These are phyloP conservation scores for Physocephala rufipes DNA, from an alignment of 2,888 invertebrate genomes.

Conservation along the genomic window DNA sequence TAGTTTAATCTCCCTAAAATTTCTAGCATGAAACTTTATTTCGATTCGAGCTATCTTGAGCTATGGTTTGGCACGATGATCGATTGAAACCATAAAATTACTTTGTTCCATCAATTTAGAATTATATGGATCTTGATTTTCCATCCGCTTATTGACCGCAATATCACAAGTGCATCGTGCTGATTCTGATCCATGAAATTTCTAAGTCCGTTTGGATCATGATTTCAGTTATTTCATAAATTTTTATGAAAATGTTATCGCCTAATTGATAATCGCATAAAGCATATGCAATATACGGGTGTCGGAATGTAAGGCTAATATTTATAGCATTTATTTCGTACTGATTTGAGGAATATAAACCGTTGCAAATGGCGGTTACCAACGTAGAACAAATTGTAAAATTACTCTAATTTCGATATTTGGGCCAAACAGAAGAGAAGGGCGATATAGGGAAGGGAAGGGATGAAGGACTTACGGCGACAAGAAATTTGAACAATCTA, in stretches of 20 bases:
- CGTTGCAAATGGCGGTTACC: no score
- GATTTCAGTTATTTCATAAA: neutral
- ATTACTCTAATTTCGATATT: no score
- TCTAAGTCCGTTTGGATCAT: neutral
- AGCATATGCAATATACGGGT: neutral
- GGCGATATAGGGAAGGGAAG: no score
- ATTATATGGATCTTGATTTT: conserved; percentile 9
- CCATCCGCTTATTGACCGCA: neutral
- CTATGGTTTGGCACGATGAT: conserved; percentile 23
- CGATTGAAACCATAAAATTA: conserved; percentile 35
- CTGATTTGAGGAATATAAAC: no score
- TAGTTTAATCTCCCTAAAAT: conserved; percentile 31
- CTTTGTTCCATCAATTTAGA: conserved; percentile 35
- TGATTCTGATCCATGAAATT: conserved; percentile 3
- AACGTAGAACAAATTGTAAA: no score
- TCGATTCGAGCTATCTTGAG: neutral
- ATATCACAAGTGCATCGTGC: neutral
- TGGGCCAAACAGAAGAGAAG: no score
- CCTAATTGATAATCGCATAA: no score
- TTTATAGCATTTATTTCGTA: neutral
- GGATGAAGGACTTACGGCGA: no score
- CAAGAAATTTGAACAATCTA: no score
- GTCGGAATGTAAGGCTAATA: neutral
- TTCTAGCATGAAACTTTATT: conserved; percentile 2
- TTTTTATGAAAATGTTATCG: neutral